Percentiles rank a stretch among this genome's conserved stretches.
Conservation (phyloP, 2,888 invertebrate species). For the Agrilus mali region DNA sequence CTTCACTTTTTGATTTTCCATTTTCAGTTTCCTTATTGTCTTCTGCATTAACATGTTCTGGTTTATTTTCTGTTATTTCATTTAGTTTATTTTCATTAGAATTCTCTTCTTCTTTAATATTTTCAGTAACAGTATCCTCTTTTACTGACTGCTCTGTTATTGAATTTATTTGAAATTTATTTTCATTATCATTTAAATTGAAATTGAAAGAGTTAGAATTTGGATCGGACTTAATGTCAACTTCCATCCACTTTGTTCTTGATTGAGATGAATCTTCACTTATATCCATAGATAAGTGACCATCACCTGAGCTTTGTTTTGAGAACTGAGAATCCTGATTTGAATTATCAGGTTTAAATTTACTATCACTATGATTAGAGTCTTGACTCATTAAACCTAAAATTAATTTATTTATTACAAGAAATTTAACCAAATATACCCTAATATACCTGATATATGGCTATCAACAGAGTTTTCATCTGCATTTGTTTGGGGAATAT, state of each 20-base stretch:
- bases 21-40: slow-evolving; percentile 12
- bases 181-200: slow-evolving; percentile 4
- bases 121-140: slow-evolving; percentile 5
- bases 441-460: slow-evolving; percentile 43
- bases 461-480: slow-evolving; percentile 45
- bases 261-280: slow-evolving; percentile 21
- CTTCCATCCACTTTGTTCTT: slow-evolving; percentile 4
- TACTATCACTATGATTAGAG: slow-evolving; percentile 26
- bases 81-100: slow-evolving; percentile 11
- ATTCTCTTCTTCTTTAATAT: slow-evolving; percentile 6
- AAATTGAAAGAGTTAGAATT: background rate
- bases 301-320: slow-evolving; percentile 45
- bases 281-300: slow-evolving; percentile 37
- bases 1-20: slow-evolving; percentile 10
- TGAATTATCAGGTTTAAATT: slow-evolving; percentile 23
- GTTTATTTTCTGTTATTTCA: background rate
- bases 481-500: slow-evolving; percentile 24
- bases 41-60: slow-evolving; percentile 6
- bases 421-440: slow-evolving; percentile 10
- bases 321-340: slow-evolving; percentile 50
- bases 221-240: background rate
- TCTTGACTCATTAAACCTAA: slow-evolving; percentile 40
- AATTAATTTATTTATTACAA: background rate
- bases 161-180: slow-evolving; percentile 4
- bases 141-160: no score